phyloP scores from a whole-genome alignment of 2,797 vertebrate species.

The Notolabrus celidotus region DNA sequence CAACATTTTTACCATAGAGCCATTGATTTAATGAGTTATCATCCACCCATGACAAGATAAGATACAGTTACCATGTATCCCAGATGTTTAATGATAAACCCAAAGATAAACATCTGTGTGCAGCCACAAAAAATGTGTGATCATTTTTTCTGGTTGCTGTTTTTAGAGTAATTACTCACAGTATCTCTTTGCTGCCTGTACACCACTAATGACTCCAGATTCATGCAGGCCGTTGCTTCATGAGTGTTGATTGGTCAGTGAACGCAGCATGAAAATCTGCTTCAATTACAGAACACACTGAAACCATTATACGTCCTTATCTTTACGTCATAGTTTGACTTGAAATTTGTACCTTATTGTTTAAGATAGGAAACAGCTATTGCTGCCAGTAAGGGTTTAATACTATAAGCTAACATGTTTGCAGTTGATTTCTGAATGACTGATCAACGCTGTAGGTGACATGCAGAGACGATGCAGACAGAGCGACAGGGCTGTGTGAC shows the following conservation, averaged over 20 bases:
- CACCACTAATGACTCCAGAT: too few species aligned
- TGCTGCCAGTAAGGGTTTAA: neutral
- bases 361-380: neutral
- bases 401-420: neutral
- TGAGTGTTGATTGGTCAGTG: slow-evolving; percentile 22
- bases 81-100: neutral
- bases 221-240: too few species aligned
- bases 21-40: too few species aligned
- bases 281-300: slow-evolving; percentile 1
- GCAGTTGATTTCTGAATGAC: neutral
- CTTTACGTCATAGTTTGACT: neutral
- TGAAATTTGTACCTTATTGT: neutral
- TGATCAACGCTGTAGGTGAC: slow-evolving; percentile 1
- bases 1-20: too few species aligned
- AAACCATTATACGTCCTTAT: neutral
- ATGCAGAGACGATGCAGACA: slow-evolving; percentile 28
- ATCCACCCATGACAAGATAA: neutral
- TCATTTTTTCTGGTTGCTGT: neutral
- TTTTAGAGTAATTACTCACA: slow-evolving; percentile 20
- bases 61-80: neutral
- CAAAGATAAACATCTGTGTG: neutral
- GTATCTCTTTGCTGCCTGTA: neutral
- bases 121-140: neutral
- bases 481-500: slow-evolving; percentile 46
- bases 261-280: slow-evolving; percentile 22